phyloP scores from a whole-genome alignment of 1,140 invertebrate genomes.

The Drosophila mayri region DNA sequence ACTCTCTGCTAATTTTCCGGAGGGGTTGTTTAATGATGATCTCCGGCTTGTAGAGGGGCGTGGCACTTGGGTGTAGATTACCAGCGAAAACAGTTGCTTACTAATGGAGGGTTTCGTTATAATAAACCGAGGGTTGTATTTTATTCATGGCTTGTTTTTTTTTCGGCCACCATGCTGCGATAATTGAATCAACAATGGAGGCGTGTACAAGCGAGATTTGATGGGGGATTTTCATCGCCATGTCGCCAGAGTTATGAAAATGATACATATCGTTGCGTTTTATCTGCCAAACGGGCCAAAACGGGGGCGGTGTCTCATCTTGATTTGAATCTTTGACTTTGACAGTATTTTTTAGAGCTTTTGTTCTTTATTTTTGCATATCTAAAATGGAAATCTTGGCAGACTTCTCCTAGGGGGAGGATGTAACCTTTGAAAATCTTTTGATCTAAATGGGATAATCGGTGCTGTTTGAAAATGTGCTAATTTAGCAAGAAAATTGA shows the following conservation, averaged over 20 bases:
- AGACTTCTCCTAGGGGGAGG: constrained; percentile 25
- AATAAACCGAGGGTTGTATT: constrained; percentile 4
- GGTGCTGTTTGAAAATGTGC: background rate
- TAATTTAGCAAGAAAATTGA: background rate
- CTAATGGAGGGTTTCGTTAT: constrained; percentile 56
- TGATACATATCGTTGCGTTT: constrained; percentile 35
- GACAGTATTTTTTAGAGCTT: constrained; percentile 15
- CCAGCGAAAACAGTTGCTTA: constrained; percentile 72
- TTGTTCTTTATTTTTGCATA: constrained; percentile 52
- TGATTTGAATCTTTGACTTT: constrained; percentile 40
- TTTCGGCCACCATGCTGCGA: constrained; percentile 73
- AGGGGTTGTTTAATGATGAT: constrained; percentile 55
- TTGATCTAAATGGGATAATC: constrained; percentile 30
- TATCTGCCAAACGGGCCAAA: constrained; percentile 27
- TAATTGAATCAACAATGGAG: constrained; percentile 79
- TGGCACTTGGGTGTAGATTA: constrained; percentile 76
- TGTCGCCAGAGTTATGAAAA: constrained; percentile 40
- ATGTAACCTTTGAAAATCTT: constrained; percentile 22
- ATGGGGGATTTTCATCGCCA: constrained; percentile 32
- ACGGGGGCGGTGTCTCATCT: constrained; percentile 49
- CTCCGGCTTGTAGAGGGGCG: constrained; percentile 43
- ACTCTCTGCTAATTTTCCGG: constrained; percentile 2
- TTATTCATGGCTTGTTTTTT: background rate
- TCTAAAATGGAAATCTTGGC: constrained; percentile 69
- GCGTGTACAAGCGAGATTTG: constrained; percentile 47